These are phyloP conservation scores for Periophthalmus magnuspinnatus DNA, from an alignment of 2,797 vertebrate genomes.

Conservation along the genomic window DNA sequence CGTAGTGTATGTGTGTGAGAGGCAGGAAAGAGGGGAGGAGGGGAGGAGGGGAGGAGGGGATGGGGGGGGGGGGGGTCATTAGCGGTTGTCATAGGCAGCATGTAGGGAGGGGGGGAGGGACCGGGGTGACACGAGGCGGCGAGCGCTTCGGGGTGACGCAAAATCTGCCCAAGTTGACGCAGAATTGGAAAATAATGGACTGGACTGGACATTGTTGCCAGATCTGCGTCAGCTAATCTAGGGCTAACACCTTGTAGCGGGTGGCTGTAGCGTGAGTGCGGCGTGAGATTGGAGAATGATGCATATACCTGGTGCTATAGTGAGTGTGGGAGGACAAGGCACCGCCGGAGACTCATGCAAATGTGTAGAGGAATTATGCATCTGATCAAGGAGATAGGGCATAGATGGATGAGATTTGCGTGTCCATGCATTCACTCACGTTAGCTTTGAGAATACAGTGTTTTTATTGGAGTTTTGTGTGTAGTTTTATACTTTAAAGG, in stretches of 20 bases:
- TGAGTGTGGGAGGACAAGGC: neutral
- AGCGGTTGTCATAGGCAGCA: slow-evolving; percentile 71
- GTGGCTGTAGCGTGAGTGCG: slow-evolving; percentile 10
- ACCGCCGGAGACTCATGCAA: slow-evolving; percentile 1
- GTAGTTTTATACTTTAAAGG: neutral
- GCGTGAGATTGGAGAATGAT: neutral
- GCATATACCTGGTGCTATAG: neutral
- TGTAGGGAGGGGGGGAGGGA: too few relatives aligned
- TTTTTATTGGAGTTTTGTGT: neutral
- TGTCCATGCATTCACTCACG: neutral
- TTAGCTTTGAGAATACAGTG: neutral
- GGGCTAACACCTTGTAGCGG: slow-evolving; percentile 61
- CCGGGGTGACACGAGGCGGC: slow-evolving; percentile 73
- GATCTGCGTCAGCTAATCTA: slow-evolving; percentile 57
- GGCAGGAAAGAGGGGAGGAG: slow-evolving; percentile 47
- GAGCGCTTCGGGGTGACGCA: slow-evolving; percentile 83
- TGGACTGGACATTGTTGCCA: slow-evolving; percentile 62
- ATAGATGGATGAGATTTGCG: neutral
- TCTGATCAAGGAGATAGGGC: slow-evolving; percentile 1
- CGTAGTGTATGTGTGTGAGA: slow-evolving; percentile 37
- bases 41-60: too few relatives aligned
- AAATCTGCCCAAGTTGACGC: slow-evolving; percentile 83
- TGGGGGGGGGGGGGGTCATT: slow-evolving; percentile 75
- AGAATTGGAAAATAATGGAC: slow-evolving; percentile 64
- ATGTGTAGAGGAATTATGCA: slow-evolving; percentile 5